Conservation (phyloP, 2,113 vertebrate species). For the Rhea americana region DNA sequence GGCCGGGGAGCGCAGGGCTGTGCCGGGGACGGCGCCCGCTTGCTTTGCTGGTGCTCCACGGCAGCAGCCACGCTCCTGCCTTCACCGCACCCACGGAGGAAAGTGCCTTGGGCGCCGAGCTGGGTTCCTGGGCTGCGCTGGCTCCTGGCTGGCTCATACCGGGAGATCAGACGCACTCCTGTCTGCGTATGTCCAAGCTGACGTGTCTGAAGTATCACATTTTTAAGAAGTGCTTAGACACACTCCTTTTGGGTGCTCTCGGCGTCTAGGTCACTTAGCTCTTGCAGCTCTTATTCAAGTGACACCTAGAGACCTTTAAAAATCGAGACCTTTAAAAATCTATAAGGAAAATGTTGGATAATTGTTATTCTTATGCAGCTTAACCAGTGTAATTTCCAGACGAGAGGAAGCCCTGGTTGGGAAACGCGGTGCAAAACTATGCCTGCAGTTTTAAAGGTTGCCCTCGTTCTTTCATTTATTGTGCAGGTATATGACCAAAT, state of each 20-base stretch:
- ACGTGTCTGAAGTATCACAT: accelerated
- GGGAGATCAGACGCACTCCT: not conserved
- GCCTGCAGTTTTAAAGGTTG: not conserved
- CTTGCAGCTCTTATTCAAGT: not conserved
- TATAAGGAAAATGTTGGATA: not conserved
- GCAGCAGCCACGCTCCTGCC: not conserved
- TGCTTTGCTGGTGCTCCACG: not conserved
- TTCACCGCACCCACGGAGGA: accelerated
- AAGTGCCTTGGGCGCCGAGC: accelerated
- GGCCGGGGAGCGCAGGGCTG: too few species aligned
- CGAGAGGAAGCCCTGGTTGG: not conserved
- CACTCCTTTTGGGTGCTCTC: not conserved
- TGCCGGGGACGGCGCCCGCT: not conserved
- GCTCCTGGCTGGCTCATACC: not conserved
- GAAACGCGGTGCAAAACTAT: accelerated
- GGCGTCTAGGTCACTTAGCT: not conserved
- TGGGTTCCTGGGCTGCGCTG: not conserved
- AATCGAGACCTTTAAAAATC: not conserved
- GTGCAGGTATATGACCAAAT: not conserved
- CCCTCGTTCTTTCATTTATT: not conserved
- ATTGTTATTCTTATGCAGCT: not conserved
- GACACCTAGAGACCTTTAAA: not conserved
- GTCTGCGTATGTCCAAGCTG: accelerated
- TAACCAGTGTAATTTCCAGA: accelerated
- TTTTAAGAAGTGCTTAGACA: not conserved